Percentiles rank a stretch among this genome's conserved stretches.
These are phyloP conservation scores for Bambusicola thoracicus DNA, from an alignment of 2,113 vertebrate species.

Conservation along the genomic window DNA sequence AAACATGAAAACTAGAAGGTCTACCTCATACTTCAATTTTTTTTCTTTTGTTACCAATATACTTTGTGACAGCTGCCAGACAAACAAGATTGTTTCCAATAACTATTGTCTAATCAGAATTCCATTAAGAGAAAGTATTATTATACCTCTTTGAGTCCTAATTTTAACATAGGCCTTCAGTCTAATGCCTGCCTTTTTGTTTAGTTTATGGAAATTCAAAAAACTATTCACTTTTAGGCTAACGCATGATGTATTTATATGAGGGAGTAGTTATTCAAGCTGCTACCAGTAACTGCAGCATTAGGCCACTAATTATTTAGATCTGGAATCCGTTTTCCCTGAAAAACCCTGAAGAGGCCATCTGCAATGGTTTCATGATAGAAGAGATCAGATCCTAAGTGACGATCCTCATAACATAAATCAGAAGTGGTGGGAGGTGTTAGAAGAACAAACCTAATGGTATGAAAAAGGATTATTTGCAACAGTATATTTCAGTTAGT, in stretches of 20 bases:
- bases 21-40: background rate
- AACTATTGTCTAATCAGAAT: background rate
- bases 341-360: slow-evolving; percentile 6
- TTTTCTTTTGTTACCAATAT: background rate
- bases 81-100: background rate
- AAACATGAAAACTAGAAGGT: background rate
- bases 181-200: background rate
- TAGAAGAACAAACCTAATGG: background rate
- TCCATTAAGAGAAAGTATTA: background rate
- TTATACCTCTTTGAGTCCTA: background rate
- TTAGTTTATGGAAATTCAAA: background rate
- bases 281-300: background rate
- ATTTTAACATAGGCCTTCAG: background rate
- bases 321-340: slow-evolving; percentile 41
- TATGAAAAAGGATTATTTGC: background rate
- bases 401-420: background rate
- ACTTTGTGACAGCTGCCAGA: background rate
- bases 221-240: background rate
- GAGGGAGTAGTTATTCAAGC: slow-evolving; percentile 40
- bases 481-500: background rate
- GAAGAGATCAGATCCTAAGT: background rate
- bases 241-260: slow-evolving; percentile 13
- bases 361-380: slow-evolving; percentile 2
- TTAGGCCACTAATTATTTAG: slow-evolving; percentile 45
- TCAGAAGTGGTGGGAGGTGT: background rate